A percentile compares a stretch with the other conserved stretches of the same genome.
These are phyloP conservation scores for Pelobates fuscus DNA, from an alignment of 2,113 vertebrate species.

Conservation along the genomic window DNA sequence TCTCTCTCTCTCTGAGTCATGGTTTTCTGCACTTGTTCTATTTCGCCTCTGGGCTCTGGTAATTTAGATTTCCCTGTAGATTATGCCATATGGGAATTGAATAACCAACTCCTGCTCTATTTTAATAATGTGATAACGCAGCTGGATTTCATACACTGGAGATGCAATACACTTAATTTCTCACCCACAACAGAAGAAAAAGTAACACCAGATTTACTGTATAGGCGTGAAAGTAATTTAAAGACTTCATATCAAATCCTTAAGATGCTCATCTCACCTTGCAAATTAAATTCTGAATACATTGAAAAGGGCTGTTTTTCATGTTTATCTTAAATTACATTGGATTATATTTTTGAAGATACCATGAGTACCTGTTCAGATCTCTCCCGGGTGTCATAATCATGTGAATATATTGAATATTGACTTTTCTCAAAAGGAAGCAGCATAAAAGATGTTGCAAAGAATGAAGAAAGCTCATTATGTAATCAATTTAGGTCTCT, in stretches of 20 bases:
- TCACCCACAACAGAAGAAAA: slow-evolving; percentile 30
- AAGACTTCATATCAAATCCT: neutral
- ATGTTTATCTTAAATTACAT: neutral
- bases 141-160: slow-evolving; percentile 6
- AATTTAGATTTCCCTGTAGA: slow-evolving; percentile 26
- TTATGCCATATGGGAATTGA: slow-evolving; percentile 10
- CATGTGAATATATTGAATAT: neutral
- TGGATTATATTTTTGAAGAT: neutral
- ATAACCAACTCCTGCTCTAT: slow-evolving; percentile 14
- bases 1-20: neutral
- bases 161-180: slow-evolving; percentile 26
- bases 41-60: slow-evolving; percentile 1
- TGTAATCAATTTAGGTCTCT: neutral
- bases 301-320: neutral
- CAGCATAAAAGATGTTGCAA: neutral
- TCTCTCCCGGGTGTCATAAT: neutral
- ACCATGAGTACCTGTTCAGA: too few species aligned
- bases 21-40: neutral
- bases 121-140: slow-evolving; percentile 29
- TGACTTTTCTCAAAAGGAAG: neutral
- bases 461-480: slow-evolving; percentile 1
- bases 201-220: neutral
- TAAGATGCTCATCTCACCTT: neutral
- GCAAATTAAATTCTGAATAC: neutral
- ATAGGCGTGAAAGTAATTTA: neutral